phyloP scores from a whole-genome alignment of 2,113 vertebrate genomes.

The Centrocercus urophasianus region DNA sequence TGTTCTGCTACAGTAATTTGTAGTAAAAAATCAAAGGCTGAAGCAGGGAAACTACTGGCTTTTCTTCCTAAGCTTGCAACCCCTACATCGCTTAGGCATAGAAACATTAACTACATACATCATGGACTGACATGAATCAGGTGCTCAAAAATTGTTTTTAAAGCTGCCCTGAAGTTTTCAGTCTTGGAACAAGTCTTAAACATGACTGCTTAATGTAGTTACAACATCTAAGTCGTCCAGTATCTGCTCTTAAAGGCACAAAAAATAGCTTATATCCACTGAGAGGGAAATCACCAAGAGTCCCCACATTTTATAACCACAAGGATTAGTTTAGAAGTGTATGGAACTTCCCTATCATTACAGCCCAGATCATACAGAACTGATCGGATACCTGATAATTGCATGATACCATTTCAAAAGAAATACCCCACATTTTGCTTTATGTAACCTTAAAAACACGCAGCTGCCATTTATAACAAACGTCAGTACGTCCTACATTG shows the following conservation, averaged over 20 bases:
- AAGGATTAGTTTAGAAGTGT: background rate
- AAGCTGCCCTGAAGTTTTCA: background rate
- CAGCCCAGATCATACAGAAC: background rate
- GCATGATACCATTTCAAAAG: constrained; percentile 10
- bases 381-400: background rate
- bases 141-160: background rate
- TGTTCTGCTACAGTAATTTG: background rate
- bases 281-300: background rate
- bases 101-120: background rate
- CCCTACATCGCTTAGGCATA: background rate
- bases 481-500: constrained; percentile 25
- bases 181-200: background rate
- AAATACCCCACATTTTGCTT: background rate
- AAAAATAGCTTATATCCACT: background rate
- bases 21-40: background rate
- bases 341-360: background rate
- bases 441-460: constrained; percentile 24
- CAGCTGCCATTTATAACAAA: constrained; percentile 20
- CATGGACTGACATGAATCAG: background rate
- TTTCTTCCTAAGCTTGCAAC: too few species aligned
- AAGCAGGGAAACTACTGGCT: background rate
- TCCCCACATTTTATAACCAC: background rate
- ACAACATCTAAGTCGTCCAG: background rate
- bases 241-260: background rate
- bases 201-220: background rate